These are phyloP conservation scores for Cyclargus thomasi DNA, from an alignment of 1,140 invertebrate species.

Conservation along the genomic window DNA sequence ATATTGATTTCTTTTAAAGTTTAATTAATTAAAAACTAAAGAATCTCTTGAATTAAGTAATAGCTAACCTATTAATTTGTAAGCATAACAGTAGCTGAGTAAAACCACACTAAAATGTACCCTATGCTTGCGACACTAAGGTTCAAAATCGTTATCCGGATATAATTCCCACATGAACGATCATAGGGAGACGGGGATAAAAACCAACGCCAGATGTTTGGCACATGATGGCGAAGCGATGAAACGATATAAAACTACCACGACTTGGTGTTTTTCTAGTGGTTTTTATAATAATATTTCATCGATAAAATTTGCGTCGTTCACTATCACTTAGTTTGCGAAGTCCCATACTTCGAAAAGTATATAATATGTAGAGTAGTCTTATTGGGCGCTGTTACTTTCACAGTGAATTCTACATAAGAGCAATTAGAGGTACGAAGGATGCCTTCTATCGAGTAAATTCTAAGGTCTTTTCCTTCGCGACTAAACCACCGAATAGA, in stretches of 20 bases:
- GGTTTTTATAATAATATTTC: not conserved
- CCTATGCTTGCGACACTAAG: conserved; percentile 34
- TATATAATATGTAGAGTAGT: no score
- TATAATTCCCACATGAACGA: conserved; percentile 67
- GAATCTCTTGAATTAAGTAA: conserved; percentile 22
- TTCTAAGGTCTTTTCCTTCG: no score
- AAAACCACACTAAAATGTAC: conserved; percentile 28
- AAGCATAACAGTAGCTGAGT: conserved; percentile 31
- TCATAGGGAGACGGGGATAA: conserved; percentile 63
- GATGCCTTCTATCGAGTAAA: no score
- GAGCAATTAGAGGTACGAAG: no score
- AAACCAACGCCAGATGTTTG: conserved; percentile 65
- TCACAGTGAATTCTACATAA: no score
- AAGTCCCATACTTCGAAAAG: no score
- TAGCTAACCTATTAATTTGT: conserved; percentile 48
- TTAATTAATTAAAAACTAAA: not conserved
- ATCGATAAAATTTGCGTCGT: not conserved
- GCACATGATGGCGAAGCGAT: conserved; percentile 60
- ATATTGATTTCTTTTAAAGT: not conserved
- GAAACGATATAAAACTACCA: conserved; percentile 64
- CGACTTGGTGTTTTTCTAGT: conserved; percentile 16
- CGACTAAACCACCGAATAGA: no score
- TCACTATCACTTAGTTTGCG: not conserved
- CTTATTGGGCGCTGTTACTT: no score
- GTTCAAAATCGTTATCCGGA: conserved; percentile 45